Evolutionary conservation across 2,888 invertebrate species (phyloP), one percentile per base, ranked within the genome.

Genomic region (Aradus depressus): DNA sequence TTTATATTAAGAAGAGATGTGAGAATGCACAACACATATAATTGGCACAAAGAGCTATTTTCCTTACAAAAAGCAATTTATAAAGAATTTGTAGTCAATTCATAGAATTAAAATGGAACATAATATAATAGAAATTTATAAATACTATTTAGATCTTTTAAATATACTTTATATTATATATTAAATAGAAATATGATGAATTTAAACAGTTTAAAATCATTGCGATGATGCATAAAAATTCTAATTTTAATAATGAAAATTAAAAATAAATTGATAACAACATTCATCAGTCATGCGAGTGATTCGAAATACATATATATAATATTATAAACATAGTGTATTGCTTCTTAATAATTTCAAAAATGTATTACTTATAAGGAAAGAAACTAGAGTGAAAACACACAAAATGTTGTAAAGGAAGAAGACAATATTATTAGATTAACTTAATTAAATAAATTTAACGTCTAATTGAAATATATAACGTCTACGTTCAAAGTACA

Each of bases 31-130:
- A 54, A 54, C 54, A 54, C 54, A 52, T 52, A 50, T 49, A 54
- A 54, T 54, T 54, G 54, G 54, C 54, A 54, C 54, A 52, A 54
- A 54, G 54, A 54, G 52, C 54, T 54, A 54, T 51, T n/a, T n/a
- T 44, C 39, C 49, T 41, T 54, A 54, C 50, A 54, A 38, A 44
- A 50, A 52, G 51, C 49, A 44, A 54, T 52, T 39, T 44, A 35
- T 54, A 34, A 47, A 37, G 38, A 26, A 47, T 37, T 37, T 47
- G 5, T 26, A 26, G n/a, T n/a, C 28, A 18, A 35, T 22, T 47
- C 37, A 37, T 23, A 37, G 28, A 38, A 47, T 44, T 14, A 35
- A 6, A 6, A 22, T 44, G 32, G 25, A 47, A 47, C 37, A 19
- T 26, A 47, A 25, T 47, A 38, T n/a, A n/a, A n/a, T 47, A 47